Evolutionary conservation across 2,113 vertebrate genomes (phyloP).

Genomic region (Strix aluco): DNA sequence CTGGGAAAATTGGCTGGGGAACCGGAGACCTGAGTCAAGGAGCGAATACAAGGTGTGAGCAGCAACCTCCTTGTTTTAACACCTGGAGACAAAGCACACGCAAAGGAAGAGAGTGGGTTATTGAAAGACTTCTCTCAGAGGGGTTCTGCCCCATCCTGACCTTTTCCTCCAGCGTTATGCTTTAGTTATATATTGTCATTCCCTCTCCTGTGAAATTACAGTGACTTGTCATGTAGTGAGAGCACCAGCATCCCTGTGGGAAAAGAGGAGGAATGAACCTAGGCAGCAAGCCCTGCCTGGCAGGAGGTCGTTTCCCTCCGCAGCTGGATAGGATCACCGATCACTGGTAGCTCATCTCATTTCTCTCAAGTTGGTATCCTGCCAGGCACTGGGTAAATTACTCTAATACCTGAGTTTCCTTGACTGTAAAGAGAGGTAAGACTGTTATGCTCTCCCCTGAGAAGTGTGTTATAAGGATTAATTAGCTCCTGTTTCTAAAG

Average conservation of each 20-base stretch:
- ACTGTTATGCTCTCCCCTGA: neutral
- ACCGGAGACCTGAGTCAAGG: neutral
- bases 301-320: neutral
- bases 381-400: neutral
- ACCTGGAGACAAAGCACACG: neutral
- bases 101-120: neutral
- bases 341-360: neutral
- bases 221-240: neutral
- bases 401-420: neutral
- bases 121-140: neutral
- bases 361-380: neutral
- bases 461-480: neutral
- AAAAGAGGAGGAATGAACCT: neutral
- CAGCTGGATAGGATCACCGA: neutral
- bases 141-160: neutral
- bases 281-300: neutral
- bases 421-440: neutral
- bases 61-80: neutral
- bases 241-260: neutral
- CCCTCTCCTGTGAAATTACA: neutral
- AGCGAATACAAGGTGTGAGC: neutral
- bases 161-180: neutral
- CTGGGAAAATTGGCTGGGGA: slow-evolving; percentile 36
- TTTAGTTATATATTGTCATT: neutral
- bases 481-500: neutral